Conservation (phyloP, 1,140 invertebrate species). For the Wasmannia auropunctata region DNA sequence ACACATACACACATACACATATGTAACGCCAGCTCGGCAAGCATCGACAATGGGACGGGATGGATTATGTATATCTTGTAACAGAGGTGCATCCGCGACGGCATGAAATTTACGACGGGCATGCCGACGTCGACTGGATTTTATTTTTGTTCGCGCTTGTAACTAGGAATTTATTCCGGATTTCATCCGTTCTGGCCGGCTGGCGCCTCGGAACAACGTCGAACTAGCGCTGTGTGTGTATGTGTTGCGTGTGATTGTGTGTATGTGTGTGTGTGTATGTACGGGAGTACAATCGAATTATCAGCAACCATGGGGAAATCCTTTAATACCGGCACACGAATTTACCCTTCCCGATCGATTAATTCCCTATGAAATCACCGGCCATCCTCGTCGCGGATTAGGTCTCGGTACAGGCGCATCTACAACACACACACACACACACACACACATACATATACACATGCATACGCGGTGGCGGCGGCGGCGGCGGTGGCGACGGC, state of each 20-base stretch:
- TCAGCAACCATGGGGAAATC: slow-evolving; percentile 74
- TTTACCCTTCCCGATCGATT: slow-evolving; percentile 72
- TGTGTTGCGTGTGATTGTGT: slow-evolving; percentile 25
- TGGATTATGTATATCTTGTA: slow-evolving; percentile 57
- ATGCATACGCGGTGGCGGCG: background rate
- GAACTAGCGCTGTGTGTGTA: slow-evolving; percentile 29
- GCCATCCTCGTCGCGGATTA: slow-evolving; percentile 69
- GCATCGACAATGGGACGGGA: slow-evolving; percentile 49
- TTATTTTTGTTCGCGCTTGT: slow-evolving; percentile 62
- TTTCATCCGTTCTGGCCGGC: slow-evolving; percentile 68
- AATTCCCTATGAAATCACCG: slow-evolving; percentile 75
- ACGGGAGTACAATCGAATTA: slow-evolving; percentile 73
- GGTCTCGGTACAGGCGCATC: slow-evolving; percentile 35
- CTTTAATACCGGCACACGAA: slow-evolving; percentile 74
- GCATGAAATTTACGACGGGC: slow-evolving; percentile 51
- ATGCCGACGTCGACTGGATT: slow-evolving; percentile 32
- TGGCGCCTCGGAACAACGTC: slow-evolving; percentile 46
- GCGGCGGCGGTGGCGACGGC: background rate
- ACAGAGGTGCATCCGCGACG: slow-evolving; percentile 43
- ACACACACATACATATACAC: background rate
- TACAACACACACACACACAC: background rate
- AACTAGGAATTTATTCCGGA: slow-evolving; percentile 70
- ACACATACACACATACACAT: background rate
- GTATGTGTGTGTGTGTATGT: slow-evolving; percentile 37
- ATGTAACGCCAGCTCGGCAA: slow-evolving; percentile 22